A percentile compares a stretch with the other conserved stretches of the same genome.
Conservation (phyloP, 2,888 invertebrate species). For the Hirtodrosophila cameraria region DNA sequence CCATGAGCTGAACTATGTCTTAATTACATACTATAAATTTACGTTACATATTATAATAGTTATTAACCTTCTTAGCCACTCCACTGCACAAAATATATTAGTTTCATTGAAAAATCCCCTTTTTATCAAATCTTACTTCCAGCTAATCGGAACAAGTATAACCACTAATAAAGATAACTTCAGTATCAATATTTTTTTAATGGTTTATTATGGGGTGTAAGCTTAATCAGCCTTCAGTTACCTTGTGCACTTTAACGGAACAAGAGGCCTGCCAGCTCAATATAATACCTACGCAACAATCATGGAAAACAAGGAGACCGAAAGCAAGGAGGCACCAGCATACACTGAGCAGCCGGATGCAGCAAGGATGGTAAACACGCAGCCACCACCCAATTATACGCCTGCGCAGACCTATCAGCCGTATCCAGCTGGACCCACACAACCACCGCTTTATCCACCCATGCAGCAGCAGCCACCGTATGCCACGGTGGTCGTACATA, state of each 20-base stretch:
- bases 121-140: background rate
- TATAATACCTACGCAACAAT: background rate
- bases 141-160: background rate
- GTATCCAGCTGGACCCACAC: slow-evolving; percentile 38
- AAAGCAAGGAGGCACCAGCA: slow-evolving; percentile 20
- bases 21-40: too few relatives aligned
- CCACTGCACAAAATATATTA: too few relatives aligned
- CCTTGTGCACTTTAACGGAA: slow-evolving; percentile 1
- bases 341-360: slow-evolving; percentile 29
- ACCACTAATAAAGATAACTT: slow-evolving; percentile 4
- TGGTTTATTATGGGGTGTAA: background rate
- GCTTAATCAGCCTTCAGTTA: slow-evolving; percentile 1
- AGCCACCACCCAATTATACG: background rate
- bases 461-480: slow-evolving; percentile 5
- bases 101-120: slow-evolving; percentile 4
- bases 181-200: background rate
- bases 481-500: slow-evolving; percentile 26
- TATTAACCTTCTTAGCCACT: too few relatives aligned
- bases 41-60: too few relatives aligned
- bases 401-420: slow-evolving; percentile 36
- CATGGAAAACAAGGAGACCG: slow-evolving; percentile 29
- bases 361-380: background rate
- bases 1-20: too few relatives aligned
- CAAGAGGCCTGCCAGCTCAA: background rate
- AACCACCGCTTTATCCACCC: slow-evolving; percentile 46